Evolutionary conservation across 2,113 vertebrate species (phyloP), one percentile per base, ranked within the genome.

Genomic region (Cynocephalus volans): DNA sequence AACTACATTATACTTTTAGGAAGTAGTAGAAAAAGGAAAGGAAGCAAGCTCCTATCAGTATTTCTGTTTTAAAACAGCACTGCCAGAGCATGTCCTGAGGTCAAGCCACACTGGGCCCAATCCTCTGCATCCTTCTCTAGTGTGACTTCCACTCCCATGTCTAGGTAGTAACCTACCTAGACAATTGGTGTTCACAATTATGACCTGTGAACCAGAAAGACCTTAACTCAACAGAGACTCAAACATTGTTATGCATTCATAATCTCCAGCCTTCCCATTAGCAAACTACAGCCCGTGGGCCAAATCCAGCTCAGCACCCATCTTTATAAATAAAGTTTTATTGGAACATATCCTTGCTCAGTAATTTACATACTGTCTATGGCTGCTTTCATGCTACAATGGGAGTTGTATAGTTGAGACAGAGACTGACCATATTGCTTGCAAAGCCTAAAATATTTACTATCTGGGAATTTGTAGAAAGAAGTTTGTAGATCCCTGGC

Each of bases 301-400:
- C 62, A 94, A 94, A 90, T 86, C 21, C 52, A 89, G 45, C 45
- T 80, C 54, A 88, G 31, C 14, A 62, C 11, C 21, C 89, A 13
- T 87, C 69, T 94, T 86, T 84, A 82, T 65, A 88, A 77, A 54
- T 79, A 86, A 92, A 77, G n/a, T 81, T 88, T 96, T 70, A 89
- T 67, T 41, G n/a, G 28, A 92, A n/a, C 33, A 83, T 77, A 76
- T 67, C 41, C 64, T 89, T 92, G 73, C 10, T 85, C 33, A 50
- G 76, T 89, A 41, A 67, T 80, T 76, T 86, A 77, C 18, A 56
- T 90, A 36, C 31, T 28, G 17, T 58, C 21, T 95, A 36, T 64
- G 90, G 8, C 9, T 56, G 4, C 6, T 36, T 93, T 93, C 19
- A 48, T 33, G 23, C 58, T 45, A 64, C 23, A 75, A 52, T 60